phyloP scores from a whole-genome alignment of 2,797 vertebrate genomes.

The Chiloscyllium punctatum region DNA sequence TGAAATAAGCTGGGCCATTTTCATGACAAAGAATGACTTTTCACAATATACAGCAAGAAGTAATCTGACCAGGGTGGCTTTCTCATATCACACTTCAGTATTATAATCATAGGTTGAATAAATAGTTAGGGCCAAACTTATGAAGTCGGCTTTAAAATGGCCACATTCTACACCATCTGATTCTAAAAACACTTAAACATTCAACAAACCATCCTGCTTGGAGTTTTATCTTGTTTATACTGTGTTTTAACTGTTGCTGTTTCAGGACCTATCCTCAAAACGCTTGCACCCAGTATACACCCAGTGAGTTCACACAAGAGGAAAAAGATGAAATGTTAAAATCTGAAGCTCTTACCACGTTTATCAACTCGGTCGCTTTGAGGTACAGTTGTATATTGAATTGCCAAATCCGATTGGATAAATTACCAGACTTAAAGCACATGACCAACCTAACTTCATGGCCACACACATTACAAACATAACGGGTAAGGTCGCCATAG shows the following conservation, averaged over 20 bases:
- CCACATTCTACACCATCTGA: neutral
- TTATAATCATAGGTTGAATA: neutral
- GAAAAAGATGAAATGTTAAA: conserved; percentile 58
- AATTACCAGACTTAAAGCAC: neutral
- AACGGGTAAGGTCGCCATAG: too few relatives aligned
- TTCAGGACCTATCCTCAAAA: conserved; percentile 70
- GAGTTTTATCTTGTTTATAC: neutral
- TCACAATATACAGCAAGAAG: too few relatives aligned
- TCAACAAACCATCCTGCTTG: neutral
- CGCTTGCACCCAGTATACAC: conserved; percentile 64
- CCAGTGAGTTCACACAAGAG: conserved; percentile 63
- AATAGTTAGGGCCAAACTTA: neutral
- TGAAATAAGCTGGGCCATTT: too few relatives aligned
- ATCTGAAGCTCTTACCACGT: conserved; percentile 60
- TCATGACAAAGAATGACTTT: too few relatives aligned
- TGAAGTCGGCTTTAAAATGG: neutral
- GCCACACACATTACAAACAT: too few relatives aligned
- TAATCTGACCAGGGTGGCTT: too few relatives aligned
- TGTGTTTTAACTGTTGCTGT: conserved; percentile 20
- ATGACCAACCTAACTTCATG: neutral
- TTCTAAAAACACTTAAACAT: neutral
- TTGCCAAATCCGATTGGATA: neutral
- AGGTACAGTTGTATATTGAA: conserved; percentile 54
- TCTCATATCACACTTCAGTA: too few relatives aligned
- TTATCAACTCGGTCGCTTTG: conserved; percentile 56